Percentiles rank a stretch among this genome's conserved stretches.
Evolutionary conservation across 1,140 invertebrate species (phyloP).

Genomic region (Apis laboriosa): DNA sequence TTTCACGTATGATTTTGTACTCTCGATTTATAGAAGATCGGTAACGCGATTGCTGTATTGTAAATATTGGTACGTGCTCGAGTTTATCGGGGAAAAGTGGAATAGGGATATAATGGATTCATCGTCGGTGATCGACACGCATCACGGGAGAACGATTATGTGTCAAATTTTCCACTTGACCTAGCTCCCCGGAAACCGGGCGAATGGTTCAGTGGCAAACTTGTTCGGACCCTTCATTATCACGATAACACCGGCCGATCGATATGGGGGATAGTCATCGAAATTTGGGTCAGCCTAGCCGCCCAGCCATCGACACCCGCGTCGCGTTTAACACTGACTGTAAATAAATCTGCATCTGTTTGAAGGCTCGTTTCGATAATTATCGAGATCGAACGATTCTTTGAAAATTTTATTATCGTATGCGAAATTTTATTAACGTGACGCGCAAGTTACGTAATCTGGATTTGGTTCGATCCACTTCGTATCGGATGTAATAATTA

Average conservation of each 20-base stretch:
- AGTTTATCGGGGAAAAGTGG: not conserved
- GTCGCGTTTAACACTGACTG: slow-evolving; percentile 36
- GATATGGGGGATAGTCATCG: slow-evolving; percentile 60
- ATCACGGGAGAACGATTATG: slow-evolving; percentile 31
- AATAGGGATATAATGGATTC: slow-evolving; percentile 1
- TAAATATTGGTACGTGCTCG: not conserved
- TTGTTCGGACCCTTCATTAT: slow-evolving; percentile 59
- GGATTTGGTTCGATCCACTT: too few species aligned
- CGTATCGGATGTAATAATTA: not conserved
- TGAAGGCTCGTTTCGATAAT: not conserved
- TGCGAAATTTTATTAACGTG: not conserved
- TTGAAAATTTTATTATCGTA: not conserved
- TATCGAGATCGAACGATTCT: slow-evolving; percentile 6
- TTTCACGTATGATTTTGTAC: too few species aligned
- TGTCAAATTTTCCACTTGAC: slow-evolving; percentile 60
- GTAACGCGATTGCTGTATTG: not conserved
- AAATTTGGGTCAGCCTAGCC: slow-evolving; percentile 54
- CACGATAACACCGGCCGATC: slow-evolving; percentile 39
- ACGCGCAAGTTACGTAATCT: not conserved
- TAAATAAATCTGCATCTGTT: slow-evolving; percentile 31
- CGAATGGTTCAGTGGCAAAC: slow-evolving; percentile 46
- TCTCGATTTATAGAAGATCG: too few species aligned
- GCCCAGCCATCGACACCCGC: slow-evolving; percentile 49
- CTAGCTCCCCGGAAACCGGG: slow-evolving; percentile 19
- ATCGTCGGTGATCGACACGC: slow-evolving; percentile 12